Evolutionary conservation across 2,888 invertebrate genomes (phyloP).

Genomic region (Mimumesa dahlbomi): DNA sequence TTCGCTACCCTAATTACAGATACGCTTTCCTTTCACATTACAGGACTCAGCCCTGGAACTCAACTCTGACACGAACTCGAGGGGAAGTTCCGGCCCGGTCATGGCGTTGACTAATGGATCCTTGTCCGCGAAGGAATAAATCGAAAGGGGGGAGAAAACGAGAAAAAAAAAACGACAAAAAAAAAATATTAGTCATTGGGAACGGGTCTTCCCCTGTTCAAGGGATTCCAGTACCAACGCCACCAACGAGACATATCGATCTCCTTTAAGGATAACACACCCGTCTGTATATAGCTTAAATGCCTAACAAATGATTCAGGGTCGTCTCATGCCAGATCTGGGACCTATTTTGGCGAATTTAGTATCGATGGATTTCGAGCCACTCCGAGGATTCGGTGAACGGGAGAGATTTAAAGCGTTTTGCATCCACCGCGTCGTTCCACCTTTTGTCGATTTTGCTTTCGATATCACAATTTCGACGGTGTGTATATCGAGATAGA

Average conservation of each 20-base stretch:
- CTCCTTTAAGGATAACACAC: slow-evolving; percentile 69
- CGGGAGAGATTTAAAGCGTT: slow-evolving; percentile 54
- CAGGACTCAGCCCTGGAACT: slow-evolving; percentile 75
- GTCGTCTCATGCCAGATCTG: slow-evolving; percentile 62
- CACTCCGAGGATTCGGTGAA: slow-evolving; percentile 36
- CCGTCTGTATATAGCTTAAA: slow-evolving; percentile 76
- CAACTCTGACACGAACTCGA: slow-evolving; percentile 68
- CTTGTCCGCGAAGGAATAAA: slow-evolving; percentile 76
- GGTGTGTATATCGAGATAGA: too few species aligned
- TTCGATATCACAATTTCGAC: too few species aligned
- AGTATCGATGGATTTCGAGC: slow-evolving; percentile 47
- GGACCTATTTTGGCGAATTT: slow-evolving; percentile 65
- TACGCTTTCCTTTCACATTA: slow-evolving; percentile 35
- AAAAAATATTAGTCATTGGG: slow-evolving; percentile 59
- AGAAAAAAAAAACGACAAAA: slow-evolving; percentile 6
- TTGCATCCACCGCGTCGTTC: slow-evolving; percentile 39
- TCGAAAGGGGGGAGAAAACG: slow-evolving; percentile 19
- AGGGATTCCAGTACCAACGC: slow-evolving; percentile 68
- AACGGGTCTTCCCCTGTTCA: slow-evolving; percentile 66
- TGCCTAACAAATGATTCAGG: slow-evolving; percentile 68
- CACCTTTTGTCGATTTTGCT: too few species aligned
- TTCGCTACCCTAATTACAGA: slow-evolving; percentile 12
- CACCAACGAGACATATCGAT: slow-evolving; percentile 77
- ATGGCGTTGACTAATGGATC: slow-evolving; percentile 76
- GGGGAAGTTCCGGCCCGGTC: slow-evolving; percentile 70